A percentile compares a stretch with the other conserved stretches of the same genome.
Conservation (phyloP, 2,888 invertebrate genomes). For the Calephelis perditalis region DNA sequence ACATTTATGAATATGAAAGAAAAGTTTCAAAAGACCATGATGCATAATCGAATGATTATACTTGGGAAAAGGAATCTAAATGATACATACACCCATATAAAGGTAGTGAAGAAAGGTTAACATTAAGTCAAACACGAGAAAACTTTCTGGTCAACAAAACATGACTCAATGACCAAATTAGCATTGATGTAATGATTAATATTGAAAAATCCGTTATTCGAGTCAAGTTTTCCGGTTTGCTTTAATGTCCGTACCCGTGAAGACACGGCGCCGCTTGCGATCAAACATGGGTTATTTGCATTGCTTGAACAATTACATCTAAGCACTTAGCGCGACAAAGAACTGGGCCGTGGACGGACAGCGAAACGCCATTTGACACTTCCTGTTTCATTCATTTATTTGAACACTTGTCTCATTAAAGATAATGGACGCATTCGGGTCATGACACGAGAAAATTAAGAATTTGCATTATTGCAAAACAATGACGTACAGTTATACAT, state of each 20-base stretch:
- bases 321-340: slow-evolving; percentile 65
- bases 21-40: too few relatives aligned
- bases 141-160: too few relatives aligned
- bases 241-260: slow-evolving; percentile 27
- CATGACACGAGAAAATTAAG: slow-evolving; percentile 47
- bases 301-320: slow-evolving; percentile 69
- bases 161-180: slow-evolving; percentile 10
- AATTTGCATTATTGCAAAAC: slow-evolving; percentile 27
- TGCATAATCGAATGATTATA: too few relatives aligned
- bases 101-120: too few relatives aligned
- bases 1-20: too few relatives aligned
- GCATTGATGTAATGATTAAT: slow-evolving; percentile 23
- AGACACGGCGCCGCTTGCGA: slow-evolving; percentile 24
- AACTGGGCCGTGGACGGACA: slow-evolving; percentile 71
- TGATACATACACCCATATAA: too few relatives aligned
- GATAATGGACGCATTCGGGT: slow-evolving; percentile 42
- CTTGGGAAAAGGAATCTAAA: too few relatives aligned
- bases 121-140: too few relatives aligned
- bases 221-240: slow-evolving; percentile 41
- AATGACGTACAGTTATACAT: slow-evolving; percentile 6
- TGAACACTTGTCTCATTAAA: slow-evolving; percentile 42
- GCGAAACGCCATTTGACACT: slow-evolving; percentile 74
- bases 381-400: slow-evolving; percentile 70
- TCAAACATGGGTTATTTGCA: slow-evolving; percentile 50
- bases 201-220: slow-evolving; percentile 49